Conservation (phyloP, 2,113 vertebrate genomes). For the Myiagra hebetior region DNA sequence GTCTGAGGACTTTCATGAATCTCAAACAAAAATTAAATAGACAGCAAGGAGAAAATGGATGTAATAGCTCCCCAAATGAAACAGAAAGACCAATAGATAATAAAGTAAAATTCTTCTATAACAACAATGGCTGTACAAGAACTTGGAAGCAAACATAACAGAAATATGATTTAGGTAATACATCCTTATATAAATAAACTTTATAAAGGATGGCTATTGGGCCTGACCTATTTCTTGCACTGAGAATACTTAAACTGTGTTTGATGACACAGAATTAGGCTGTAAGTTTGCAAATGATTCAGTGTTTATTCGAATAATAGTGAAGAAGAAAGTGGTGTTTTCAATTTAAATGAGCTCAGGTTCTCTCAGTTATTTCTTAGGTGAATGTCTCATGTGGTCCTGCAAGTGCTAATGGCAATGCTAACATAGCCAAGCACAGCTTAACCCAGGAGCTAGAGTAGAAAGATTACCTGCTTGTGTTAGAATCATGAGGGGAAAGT, state of each 20-base stretch:
- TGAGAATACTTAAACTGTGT: neutral
- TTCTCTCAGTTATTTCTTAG: neutral
- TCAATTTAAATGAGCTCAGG: neutral
- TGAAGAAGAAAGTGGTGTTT: neutral
- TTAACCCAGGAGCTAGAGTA: neutral
- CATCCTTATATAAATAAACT: neutral
- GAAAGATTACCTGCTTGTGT: neutral
- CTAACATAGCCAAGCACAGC: neutral
- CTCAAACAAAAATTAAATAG: neutral
- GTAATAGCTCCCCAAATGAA: neutral
- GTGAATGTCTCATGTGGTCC: neutral
- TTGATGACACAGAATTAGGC: neutral
- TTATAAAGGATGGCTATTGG: neutral
- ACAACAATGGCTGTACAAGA: neutral
- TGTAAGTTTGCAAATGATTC: neutral
- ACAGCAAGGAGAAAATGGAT: neutral
- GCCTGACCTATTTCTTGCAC: neutral
- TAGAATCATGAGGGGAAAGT: neutral
- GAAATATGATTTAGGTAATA: neutral
- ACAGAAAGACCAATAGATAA: neutral
- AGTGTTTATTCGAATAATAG: neutral
- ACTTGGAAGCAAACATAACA: neutral
- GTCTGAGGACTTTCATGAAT: neutral
- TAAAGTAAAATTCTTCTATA: neutral
- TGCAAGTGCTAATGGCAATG: neutral